Evolutionary conservation across 2,797 vertebrate species (phyloP).

Genomic region (Poeciliopsis infans): DNA sequence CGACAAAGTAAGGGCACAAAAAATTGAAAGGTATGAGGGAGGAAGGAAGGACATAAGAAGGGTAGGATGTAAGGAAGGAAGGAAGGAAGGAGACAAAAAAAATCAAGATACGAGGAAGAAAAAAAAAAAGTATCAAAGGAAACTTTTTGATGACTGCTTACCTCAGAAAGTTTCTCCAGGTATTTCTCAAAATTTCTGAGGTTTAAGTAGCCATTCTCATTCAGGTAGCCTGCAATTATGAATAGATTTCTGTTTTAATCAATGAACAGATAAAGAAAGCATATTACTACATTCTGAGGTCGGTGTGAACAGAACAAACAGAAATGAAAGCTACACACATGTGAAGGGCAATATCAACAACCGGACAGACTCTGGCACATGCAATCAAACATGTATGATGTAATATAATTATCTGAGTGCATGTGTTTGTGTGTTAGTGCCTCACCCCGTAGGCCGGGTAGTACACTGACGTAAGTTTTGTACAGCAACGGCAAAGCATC

Average conservation of each 20-base stretch:
- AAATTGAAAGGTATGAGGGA: background rate
- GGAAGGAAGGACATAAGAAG: background rate
- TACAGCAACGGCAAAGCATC: constrained; percentile 96
- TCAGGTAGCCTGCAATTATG: constrained; percentile 89
- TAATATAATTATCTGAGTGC: background rate
- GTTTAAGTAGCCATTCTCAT: constrained; percentile 95
- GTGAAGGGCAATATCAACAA: background rate
- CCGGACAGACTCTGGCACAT: background rate
- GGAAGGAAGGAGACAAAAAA: background rate
- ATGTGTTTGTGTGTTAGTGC: background rate
- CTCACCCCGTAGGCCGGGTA: constrained; percentile 92
- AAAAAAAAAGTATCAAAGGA: background rate
- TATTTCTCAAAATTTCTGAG: constrained; percentile 95
- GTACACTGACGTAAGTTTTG: constrained; percentile 91
- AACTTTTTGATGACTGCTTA: constrained; percentile 60
- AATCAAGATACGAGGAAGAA: background rate
- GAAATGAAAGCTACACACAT: background rate
- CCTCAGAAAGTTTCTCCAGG: constrained; percentile 92
- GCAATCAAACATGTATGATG: background rate
- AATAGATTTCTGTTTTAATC: constrained; percentile 11
- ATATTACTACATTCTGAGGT: background rate
- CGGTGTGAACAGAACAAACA: background rate
- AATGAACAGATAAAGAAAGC: background rate
- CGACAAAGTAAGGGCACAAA: background rate
- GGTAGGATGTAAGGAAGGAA: background rate